phyloP scores from a whole-genome alignment of 2,797 vertebrate species.

The Crocidura indochinensis region DNA sequence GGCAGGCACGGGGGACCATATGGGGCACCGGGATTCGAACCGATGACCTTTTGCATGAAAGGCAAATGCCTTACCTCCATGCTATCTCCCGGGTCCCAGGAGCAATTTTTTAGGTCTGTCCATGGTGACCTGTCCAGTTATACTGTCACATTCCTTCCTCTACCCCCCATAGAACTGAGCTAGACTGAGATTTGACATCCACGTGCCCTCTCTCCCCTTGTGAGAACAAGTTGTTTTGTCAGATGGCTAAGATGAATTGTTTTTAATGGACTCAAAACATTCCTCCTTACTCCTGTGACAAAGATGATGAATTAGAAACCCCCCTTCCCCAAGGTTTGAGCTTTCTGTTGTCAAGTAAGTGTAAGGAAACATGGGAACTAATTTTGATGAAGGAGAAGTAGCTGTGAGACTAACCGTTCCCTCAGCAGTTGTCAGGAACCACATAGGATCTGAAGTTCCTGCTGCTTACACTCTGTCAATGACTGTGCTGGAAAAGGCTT shows the following conservation, averaged over 20 bases:
- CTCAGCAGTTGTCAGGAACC: neutral
- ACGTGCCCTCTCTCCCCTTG: conserved; percentile 6
- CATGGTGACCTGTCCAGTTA: neutral
- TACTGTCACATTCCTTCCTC: conserved; percentile 30
- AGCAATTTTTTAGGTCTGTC: neutral
- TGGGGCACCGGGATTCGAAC: too few species aligned
- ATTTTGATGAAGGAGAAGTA: conserved; percentile 6
- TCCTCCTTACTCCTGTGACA: neutral
- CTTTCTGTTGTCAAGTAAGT: conserved; percentile 4
- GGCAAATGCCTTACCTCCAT: too few species aligned
- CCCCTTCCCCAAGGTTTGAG: neutral
- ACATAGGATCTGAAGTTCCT: neutral
- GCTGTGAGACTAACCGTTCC: neutral
- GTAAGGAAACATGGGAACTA: conserved; percentile 56
- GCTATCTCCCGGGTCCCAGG: too few species aligned
- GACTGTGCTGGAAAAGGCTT: neutral
- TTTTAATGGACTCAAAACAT: neutral
- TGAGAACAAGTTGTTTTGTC: conserved; percentile 49
- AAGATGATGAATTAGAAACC: conserved; percentile 6
- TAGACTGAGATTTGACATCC: neutral
- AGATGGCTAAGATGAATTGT: neutral
- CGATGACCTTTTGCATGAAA: too few species aligned
- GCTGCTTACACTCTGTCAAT: neutral
- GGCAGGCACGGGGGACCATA: too few species aligned
- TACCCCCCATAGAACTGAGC: neutral